A percentile compares a stretch with the other conserved stretches of the same genome.
Conservation (phyloP, 2,888 invertebrate genomes). For the Nasonovia ribisnigri region DNA sequence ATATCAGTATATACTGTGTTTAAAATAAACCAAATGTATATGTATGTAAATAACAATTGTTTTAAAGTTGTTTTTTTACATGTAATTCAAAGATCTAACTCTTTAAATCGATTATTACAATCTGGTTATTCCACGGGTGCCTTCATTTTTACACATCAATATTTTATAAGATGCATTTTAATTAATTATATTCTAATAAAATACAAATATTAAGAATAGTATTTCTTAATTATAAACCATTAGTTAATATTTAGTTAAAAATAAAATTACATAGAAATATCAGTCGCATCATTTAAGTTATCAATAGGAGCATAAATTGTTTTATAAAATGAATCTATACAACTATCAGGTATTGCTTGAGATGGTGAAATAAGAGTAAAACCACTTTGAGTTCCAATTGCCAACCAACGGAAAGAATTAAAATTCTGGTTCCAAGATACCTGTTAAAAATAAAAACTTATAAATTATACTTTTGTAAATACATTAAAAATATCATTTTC, state of each 20-base stretch:
- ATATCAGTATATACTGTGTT: too few relatives aligned
- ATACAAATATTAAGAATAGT: not conserved
- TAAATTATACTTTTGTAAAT: not conserved
- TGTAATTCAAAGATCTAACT: too few relatives aligned
- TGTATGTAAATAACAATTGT: too few relatives aligned
- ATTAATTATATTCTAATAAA: not conserved
- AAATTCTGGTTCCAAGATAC: slow-evolving; percentile 66
- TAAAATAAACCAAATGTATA: too few relatives aligned
- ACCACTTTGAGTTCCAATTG: slow-evolving; percentile 66
- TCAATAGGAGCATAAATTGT: not conserved
- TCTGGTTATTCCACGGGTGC: not conserved
- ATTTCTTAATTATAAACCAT: not conserved
- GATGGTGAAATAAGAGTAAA: slow-evolving; percentile 64
- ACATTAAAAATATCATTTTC: not conserved
- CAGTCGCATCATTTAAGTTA: not conserved
- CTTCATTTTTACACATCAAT: not conserved
- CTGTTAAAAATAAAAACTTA: slow-evolving; percentile 43
- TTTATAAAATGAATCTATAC: slow-evolving; percentile 51
- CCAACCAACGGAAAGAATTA: slow-evolving; percentile 65
- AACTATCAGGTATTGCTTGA: slow-evolving; percentile 26
- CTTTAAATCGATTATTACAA: not conserved
- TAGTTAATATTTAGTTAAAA: not conserved
- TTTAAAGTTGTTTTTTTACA: too few relatives aligned
- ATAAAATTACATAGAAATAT: not conserved
- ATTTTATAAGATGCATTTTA: not conserved